phyloP scores from a whole-genome alignment of 2,113 vertebrate genomes.

The Grallaria varia region DNA sequence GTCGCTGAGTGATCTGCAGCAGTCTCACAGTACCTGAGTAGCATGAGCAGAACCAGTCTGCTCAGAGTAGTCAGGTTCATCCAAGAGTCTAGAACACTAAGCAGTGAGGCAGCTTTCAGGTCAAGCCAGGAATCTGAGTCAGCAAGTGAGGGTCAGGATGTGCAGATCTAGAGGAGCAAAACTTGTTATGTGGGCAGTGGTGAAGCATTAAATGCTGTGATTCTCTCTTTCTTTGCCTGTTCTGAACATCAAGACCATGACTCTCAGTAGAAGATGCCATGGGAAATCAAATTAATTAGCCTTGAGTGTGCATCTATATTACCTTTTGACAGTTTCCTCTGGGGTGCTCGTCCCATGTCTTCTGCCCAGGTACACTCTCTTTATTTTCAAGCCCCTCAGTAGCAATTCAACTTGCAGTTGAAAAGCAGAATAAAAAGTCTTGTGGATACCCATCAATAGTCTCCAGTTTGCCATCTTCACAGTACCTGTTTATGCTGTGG shows the following conservation, averaged over 20 bases:
- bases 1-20: not conserved
- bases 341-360: not conserved
- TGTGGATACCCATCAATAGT: not conserved
- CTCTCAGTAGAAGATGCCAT: not conserved
- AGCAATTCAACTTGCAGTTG: not conserved
- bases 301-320: not conserved
- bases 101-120: not conserved
- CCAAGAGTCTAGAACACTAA: not conserved
- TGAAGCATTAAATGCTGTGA: not conserved
- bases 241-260: not conserved
- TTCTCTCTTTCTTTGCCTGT: not conserved
- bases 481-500: not conserved
- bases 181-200: not conserved
- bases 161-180: not conserved
- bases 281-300: not conserved
- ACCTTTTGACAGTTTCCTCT: not conserved
- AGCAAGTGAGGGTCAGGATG: not conserved
- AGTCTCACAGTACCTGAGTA: not conserved
- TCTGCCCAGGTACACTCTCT: not conserved
- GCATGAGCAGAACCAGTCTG: not conserved
- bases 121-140: not conserved
- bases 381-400: not conserved
- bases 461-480: not conserved
- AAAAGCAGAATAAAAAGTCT: not conserved
- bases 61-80: not conserved